These are phyloP conservation scores for Torymus texanus DNA, from an alignment of 2,888 invertebrate species.

Conservation along the genomic window DNA sequence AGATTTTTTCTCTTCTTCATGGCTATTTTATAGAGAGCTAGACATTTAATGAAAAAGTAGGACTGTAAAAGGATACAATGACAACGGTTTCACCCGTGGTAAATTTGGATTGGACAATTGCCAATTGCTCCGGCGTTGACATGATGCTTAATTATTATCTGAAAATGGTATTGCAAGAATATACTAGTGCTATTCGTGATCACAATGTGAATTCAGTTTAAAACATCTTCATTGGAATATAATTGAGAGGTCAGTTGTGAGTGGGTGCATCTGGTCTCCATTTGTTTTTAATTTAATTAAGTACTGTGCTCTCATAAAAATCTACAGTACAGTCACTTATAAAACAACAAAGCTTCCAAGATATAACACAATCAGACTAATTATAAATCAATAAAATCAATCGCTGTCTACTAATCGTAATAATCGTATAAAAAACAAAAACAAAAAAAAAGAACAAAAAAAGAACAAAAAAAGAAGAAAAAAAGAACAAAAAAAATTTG, in stretches of 20 bases:
- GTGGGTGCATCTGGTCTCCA: not conserved
- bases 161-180: constrained; percentile 36
- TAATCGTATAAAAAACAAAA: too few species aligned
- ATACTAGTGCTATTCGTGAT: constrained; percentile 1
- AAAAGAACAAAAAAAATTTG: not conserved
- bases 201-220: constrained; percentile 9
- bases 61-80: constrained; percentile 77
- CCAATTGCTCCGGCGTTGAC: constrained; percentile 68
- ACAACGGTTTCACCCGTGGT: constrained; percentile 78
- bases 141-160: constrained; percentile 60
- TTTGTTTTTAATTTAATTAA: constrained; percentile 45
- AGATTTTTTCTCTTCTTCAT: constrained; percentile 26
- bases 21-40: constrained; percentile 30
- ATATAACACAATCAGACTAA: constrained; percentile 18
- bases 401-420: not conserved
- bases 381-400: constrained; percentile 29
- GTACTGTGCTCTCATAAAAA: not conserved
- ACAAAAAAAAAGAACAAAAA: too few species aligned
- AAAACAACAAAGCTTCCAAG: not conserved
- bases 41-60: constrained; percentile 36
- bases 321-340: constrained; percentile 4
- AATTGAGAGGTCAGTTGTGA: not conserved
- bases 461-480: not conserved
- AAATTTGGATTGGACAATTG: constrained; percentile 79
- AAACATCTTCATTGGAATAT: constrained; percentile 16